phyloP scores from a whole-genome alignment of 2,113 vertebrate species.

The Panthera leo region DNA sequence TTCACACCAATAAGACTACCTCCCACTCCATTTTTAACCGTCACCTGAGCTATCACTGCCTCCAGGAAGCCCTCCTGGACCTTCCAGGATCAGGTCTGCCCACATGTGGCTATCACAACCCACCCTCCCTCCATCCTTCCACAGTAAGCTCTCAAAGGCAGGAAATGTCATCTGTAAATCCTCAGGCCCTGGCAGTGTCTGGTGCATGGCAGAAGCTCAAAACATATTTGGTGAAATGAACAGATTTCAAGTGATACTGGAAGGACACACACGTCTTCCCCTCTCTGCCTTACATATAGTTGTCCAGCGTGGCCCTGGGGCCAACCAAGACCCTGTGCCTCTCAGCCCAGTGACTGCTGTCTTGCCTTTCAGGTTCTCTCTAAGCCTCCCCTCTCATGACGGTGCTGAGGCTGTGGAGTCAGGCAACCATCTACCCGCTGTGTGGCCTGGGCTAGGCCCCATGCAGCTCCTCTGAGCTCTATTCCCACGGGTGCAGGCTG shows the following conservation, averaged over 20 bases:
- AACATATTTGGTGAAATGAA: background rate
- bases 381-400: background rate
- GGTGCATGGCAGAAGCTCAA: background rate
- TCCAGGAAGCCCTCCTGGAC: conserved; percentile 21
- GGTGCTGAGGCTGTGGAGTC: background rate
- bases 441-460: background rate
- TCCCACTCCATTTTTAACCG: background rate
- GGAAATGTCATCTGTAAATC: background rate
- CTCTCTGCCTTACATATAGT: background rate
- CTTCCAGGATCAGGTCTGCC: background rate
- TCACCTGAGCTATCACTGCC: background rate
- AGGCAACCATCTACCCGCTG: background rate
- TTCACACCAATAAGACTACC: background rate
- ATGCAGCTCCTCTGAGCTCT: background rate
- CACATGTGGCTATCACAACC: background rate
- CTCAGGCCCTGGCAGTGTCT: background rate
- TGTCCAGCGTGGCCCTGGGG: rapidly evolving
- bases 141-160: background rate
- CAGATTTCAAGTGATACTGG: background rate
- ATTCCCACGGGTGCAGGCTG: rapidly evolving
- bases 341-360: no score
- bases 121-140: background rate
- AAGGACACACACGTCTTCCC: background rate
- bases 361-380: background rate
- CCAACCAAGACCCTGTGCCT: background rate